Base-by-base conservation (phyloP, 2,888 invertebrate genomes). In the Hypsopygia costalis region DNA sequence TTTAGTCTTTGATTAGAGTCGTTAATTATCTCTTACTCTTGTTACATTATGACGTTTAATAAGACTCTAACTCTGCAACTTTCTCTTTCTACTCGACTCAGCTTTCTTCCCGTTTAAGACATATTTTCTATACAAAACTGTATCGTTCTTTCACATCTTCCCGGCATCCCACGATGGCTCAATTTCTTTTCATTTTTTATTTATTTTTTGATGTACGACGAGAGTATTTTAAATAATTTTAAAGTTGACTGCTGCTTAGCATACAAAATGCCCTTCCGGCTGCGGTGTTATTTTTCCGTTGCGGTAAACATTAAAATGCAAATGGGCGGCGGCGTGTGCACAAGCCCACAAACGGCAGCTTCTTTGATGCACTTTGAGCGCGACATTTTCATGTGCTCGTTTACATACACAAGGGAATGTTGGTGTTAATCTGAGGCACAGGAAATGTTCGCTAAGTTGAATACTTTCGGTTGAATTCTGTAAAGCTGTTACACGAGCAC, bases 261-360 rank as follows among this genome's bases (percentile, higher is more conserved):
- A 75, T 76, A 75, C 71, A 76, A 68, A 78, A 71, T 62, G 62
- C 62, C 61, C 55, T 41, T 44, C 37, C 35, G 36, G 53, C 44
- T 52, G 33, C 41, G 50, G 55, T 59, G 65, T 69, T 74, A 73
- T 75, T 77, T 77, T 76, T 74, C 65, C 62, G 52, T 57, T 48
- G 50, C 46, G 50, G 56, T 51, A 60, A 62, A 70, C 71, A 74
- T 73, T 73, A 72, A 69, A 70, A 78, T 78, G 74, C 69, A 72
- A 77, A 77, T 73, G 54, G 44, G 50, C 45, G 50, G 50, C 45
- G 50, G 55, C 62, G 55, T 67, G 63, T 69, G 62, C 57, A 52
- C 56, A 55, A 53, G 55, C 52, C 51, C 44, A 51, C 51, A 52
- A 59, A 51, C 57, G 46, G 47, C 47, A 57, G 53, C 48, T 57